phyloP scores from a whole-genome alignment of 1,140 invertebrate species.

The Hylaeus volcanicus region DNA sequence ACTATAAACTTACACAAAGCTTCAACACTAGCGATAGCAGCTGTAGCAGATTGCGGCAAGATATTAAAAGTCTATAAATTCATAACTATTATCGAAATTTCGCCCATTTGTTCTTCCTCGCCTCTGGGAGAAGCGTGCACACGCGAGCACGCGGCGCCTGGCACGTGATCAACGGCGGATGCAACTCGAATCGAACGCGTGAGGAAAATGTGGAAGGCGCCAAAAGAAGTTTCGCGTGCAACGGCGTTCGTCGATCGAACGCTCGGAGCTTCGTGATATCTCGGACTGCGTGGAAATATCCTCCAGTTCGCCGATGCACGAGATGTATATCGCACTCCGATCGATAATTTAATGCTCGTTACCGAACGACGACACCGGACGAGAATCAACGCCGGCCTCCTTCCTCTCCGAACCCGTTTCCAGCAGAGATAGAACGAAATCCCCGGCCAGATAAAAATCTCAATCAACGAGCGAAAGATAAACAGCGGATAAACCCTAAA shows the following conservation, averaged over 20 bases:
- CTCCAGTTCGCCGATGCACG: not conserved
- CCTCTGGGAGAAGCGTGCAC: not conserved
- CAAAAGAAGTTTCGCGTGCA: not conserved
- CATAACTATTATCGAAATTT: no score
- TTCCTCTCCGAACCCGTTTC: no score
- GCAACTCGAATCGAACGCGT: no score
- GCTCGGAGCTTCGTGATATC: not conserved
- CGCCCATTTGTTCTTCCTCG: no score
- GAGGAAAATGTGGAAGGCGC: not conserved
- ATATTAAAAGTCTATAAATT: no score
- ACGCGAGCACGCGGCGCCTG: not conserved
- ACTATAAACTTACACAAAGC: no score
- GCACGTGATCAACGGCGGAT: not conserved
- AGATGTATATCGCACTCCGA: not conserved
- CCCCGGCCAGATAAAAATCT: not conserved
- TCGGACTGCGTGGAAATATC: not conserved
- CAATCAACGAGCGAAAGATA: no score
- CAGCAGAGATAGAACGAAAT: not conserved
- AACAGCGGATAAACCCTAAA: no score
- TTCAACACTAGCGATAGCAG: no score
- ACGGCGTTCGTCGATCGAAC: not conserved
- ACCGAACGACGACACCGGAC: constrained; percentile 4
- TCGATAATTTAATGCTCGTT: constrained; percentile 10
- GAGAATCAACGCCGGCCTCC: no score
- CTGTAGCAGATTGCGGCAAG: no score